Evolutionary conservation across 1,140 invertebrate species (phyloP).

Genomic region (Agrilus planipennis): DNA sequence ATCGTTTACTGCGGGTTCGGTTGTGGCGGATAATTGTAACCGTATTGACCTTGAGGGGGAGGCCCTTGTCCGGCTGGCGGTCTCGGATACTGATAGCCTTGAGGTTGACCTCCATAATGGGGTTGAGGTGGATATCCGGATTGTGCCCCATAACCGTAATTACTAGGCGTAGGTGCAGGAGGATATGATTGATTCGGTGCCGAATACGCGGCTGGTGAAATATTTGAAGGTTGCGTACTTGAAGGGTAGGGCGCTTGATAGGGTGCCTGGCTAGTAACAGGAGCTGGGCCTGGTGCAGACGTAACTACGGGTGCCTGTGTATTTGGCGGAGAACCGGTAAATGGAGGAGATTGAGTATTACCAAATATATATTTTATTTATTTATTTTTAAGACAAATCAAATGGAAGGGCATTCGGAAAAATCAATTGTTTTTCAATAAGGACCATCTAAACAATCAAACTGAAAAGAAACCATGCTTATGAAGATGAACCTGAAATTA

Average conservation of each 20-base stretch:
- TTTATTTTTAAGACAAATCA: no score
- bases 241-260: slow-evolving; percentile 28
- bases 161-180: slow-evolving; percentile 14
- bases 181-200: slow-evolving; percentile 25
- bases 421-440: no score
- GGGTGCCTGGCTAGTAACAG: slow-evolving; percentile 17
- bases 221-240: slow-evolving; percentile 30
- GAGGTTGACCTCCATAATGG: slow-evolving; percentile 28
- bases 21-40: slow-evolving; percentile 31
- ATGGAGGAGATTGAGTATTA: slow-evolving; percentile 29
- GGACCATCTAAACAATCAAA: no score
- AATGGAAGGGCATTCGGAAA: no score
- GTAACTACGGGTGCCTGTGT: slow-evolving; percentile 23
- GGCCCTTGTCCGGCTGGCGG: slow-evolving; percentile 26
- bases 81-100: slow-evolving; percentile 29
- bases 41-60: slow-evolving; percentile 31
- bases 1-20: slow-evolving; percentile 30
- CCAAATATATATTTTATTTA: no score
- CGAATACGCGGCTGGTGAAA: slow-evolving; percentile 26
- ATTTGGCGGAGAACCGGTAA: slow-evolving; percentile 24
- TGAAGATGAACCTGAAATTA: no score
- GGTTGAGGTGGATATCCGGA: slow-evolving; percentile 31
- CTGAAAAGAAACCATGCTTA: no score
- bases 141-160: slow-evolving; percentile 29
- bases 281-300: slow-evolving; percentile 17